Conservation (phyloP, 2,113 vertebrate genomes). For the Podilymbus podiceps region DNA sequence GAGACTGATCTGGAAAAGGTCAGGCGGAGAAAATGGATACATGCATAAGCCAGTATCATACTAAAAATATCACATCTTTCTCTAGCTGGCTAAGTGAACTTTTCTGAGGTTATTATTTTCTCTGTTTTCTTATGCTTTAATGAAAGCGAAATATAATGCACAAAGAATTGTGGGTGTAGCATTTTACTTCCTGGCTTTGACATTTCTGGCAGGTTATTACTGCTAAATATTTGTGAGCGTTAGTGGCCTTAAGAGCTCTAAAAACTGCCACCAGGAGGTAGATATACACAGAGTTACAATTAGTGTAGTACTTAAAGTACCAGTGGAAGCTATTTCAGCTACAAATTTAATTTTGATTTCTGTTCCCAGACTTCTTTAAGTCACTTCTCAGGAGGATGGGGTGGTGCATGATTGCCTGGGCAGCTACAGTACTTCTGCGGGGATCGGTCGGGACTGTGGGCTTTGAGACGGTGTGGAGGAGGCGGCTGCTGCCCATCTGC, state of each 20-base stretch:
- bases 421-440: background rate
- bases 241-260: background rate
- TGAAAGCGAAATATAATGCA: background rate
- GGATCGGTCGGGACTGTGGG: background rate
- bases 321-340: background rate
- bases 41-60: background rate
- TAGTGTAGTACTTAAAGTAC: background rate
- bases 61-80: background rate
- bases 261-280: background rate
- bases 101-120: constrained; percentile 11
- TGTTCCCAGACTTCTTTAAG: background rate
- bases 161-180: background rate
- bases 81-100: background rate
- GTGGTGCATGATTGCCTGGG: accelerated
- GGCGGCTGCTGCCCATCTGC: background rate
- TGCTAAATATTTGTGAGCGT: background rate
- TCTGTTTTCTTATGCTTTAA: background rate
- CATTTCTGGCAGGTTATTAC: constrained; percentile 2
- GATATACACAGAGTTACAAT: background rate
- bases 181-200: constrained; percentile 44
- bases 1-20: constrained; percentile 18
- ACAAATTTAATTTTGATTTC: background rate
- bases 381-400: background rate
- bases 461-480: background rate
- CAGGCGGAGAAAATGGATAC: background rate